Conservation (phyloP, 2,113 vertebrate genomes). For the Centropus unirufus region DNA sequence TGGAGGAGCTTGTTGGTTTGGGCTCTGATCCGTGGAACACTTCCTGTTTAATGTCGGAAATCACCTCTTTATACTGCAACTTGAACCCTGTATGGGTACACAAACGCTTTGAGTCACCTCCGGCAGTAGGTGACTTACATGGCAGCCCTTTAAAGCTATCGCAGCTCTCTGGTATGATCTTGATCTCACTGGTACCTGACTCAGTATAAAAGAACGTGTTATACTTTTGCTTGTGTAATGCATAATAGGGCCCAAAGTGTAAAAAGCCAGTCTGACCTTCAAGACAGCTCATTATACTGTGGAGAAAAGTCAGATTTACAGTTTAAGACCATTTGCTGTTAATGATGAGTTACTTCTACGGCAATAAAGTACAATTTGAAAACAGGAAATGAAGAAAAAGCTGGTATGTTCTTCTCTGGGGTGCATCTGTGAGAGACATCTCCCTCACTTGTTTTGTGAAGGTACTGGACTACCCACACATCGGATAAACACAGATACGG, state of each 20-base stretch:
- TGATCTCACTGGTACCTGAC: neutral
- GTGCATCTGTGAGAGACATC: neutral
- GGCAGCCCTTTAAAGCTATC: neutral
- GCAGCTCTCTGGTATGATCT: neutral
- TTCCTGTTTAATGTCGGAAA: neutral
- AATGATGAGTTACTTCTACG: neutral
- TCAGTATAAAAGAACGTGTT: neutral
- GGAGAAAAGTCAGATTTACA: neutral
- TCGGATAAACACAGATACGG: neutral
- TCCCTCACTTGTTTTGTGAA: neutral
- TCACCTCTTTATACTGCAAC: neutral
- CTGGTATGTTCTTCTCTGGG: neutral
- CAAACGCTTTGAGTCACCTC: neutral
- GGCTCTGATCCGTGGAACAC: neutral
- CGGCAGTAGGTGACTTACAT: neutral
- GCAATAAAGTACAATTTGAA: neutral
- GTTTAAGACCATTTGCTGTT: neutral
- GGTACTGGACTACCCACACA: neutral
- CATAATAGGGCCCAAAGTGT: neutral
- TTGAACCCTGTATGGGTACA: neutral
- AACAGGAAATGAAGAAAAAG: neutral
- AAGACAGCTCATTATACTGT: neutral
- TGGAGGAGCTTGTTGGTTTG: neutral
- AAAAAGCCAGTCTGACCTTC: conserved; percentile 3
- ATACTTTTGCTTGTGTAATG: neutral